Base-by-base conservation (phyloP, 1,140 invertebrate species). In the Metaphire vulgaris region DNA sequence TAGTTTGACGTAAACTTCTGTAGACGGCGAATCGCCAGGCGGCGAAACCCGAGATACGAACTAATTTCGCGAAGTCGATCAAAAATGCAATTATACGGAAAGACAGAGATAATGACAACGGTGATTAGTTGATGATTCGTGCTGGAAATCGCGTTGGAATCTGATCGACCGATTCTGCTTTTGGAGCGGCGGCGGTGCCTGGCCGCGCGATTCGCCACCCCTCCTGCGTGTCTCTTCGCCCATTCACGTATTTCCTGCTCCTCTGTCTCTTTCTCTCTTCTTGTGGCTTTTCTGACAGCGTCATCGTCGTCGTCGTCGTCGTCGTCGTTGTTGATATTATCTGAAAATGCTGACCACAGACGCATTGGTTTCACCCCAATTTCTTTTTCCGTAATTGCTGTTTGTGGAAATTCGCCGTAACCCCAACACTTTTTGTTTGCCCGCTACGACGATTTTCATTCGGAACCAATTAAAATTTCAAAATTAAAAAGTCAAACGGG, bases 61-160 rank as follows among this genome's bases (percentile, higher is more conserved):
- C 41, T 56, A 56, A 56, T 56, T 56, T 56, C 21, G 41, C 41
- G 41, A 56, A 56, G 41, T 56, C 41, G 6, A 56, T 56, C 41
- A 56, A 56, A 56, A 56, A 56, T 6, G 41, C 41, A 56, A 56
- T 56, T 56, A 56, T 56, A 56, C 21, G 41, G 41, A 56, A 56
- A 56, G 41, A 56, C 41, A 56, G 21, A 56, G 41, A 56, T 56
- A 56, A 56, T 56, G 41, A 56, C 41, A 56, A 56, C 41, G 41
- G 41, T 56, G 41, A 56, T 56, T 56, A 56, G 41, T 56, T 21
- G 41, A 56, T 56, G 41, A 56, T 56, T 56, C 6, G n/a, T n/a
- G 41, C 6, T 56, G 41, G 41, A 56, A 56, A 56, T 56, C 41
- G 41, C 21, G 41, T 56, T 56, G 41, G 41, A 21, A 56, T 56